Percentiles rank a stretch among this genome's conserved stretches.
These are phyloP conservation scores for Holothuria leucospilota DNA, from an alignment of 53 echinoderm and acorn worm genomes.

Conservation along the genomic window DNA sequence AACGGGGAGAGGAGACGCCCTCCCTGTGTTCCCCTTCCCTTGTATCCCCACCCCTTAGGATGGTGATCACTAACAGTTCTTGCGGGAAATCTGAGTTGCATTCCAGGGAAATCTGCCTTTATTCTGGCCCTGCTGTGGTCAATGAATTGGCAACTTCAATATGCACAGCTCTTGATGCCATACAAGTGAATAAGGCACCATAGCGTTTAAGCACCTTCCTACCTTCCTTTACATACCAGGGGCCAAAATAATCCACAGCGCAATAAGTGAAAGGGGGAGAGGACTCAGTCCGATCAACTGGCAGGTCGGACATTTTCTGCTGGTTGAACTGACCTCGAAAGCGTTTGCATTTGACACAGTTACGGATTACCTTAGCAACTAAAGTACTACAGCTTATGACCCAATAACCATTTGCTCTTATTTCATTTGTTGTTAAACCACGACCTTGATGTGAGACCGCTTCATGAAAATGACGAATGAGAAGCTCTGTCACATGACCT, in stretches of 20 bases:
- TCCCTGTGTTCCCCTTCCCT: too few relatives aligned
- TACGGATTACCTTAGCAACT: not conserved
- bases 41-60: too few relatives aligned
- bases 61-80: too few relatives aligned
- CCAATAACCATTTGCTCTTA: conserved; percentile 9
- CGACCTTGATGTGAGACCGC: conserved; percentile 36
- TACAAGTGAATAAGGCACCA: conserved; percentile 18
- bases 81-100: too few relatives aligned
- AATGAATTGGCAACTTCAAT: conserved; percentile 29
- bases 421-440: conserved; percentile 4
- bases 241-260: conserved; percentile 56
- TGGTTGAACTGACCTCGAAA: not conserved
- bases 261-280: conserved; percentile 58
- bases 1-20: too few relatives aligned
- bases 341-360: conserved; percentile 9
- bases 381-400: not conserved
- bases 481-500: conserved; percentile 30
- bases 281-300: conserved; percentile 47
- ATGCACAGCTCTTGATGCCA: too few relatives aligned
- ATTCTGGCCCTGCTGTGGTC: too few relatives aligned
- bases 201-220: conserved; percentile 44
- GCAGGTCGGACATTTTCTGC: conserved; percentile 44
- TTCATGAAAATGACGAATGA: conserved; percentile 28
- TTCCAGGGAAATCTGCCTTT: too few relatives aligned
- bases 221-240: conserved; percentile 53